Base-by-base conservation (phyloP, 2,888 invertebrate species). In the Enoplolaimus lenunculus region DNA sequence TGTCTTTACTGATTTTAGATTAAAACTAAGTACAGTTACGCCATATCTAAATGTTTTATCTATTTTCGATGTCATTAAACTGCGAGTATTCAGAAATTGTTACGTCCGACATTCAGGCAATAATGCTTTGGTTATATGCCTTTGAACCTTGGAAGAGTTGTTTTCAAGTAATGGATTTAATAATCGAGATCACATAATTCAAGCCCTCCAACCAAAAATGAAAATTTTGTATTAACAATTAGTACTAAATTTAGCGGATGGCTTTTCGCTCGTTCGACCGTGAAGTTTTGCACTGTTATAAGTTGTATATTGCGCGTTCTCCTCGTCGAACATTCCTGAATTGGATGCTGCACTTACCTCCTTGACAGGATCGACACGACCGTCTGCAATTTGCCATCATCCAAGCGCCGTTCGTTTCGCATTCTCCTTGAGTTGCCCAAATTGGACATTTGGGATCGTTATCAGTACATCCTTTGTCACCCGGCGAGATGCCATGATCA, bases 351-450 rank as follows among this genome's bases (percentile, higher is more conserved):
- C 13, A 62, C 68, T 3, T 67, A 68, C 72, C 79, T 30, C 79
- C 79, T 68, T 79, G 79, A 71, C 80, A 80, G 33, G 77, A 77
- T 68, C 77, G 77, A 72, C 80, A 80, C 0, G 78, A 78, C 30
- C 78, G 76, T 16, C 80, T 73, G 72, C 80, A 80, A 73, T 80
- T 80, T 60, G 77, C 75, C 80, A 80, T 80, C 80, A 80, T 80
- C 79, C 79, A 80, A 28, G 78, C 78, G 1, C 79, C 78, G 71
- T 80, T 80, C n/a, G 76, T 72, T 7, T 76, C 72, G 71, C 80
- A 80, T 72, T 80, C 80, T 60, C 80, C 80, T 64, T 77, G 76
- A 26, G 75, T 73, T 1, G 80, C 79, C 80, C 80, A 80, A 62
- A 77, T 75, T 2, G 77, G 68, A 68, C 80, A 80, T 71, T 79